Percentiles rank a stretch among this genome's conserved stretches.
These are phyloP conservation scores for Dynastes grantii DNA, from an alignment of 2,888 invertebrate species.

Conservation along the genomic window DNA sequence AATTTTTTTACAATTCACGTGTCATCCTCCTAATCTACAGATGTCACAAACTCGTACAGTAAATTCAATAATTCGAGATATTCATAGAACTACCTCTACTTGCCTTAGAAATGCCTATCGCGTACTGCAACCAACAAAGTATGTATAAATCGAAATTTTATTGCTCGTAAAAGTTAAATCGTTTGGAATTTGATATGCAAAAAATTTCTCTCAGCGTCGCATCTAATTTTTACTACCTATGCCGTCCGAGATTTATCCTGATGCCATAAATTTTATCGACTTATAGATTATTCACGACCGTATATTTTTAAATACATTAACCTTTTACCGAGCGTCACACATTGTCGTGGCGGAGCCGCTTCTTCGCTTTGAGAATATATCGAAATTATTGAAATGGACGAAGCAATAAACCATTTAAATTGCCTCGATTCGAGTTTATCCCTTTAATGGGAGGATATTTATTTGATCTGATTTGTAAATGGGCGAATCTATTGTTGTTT, in stretches of 20 bases:
- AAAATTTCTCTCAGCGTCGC: not conserved
- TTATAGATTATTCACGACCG: slow-evolving; percentile 28
- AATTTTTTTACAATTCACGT: no score
- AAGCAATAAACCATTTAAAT: no score
- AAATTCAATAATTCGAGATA: not conserved
- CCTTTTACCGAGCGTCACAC: not conserved
- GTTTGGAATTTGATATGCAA: slow-evolving; percentile 17
- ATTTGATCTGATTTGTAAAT: no score
- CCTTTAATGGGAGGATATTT: no score
- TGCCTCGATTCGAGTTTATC: no score
- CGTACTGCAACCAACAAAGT: not conserved
- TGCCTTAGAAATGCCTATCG: not conserved
- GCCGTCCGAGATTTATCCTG: not conserved
- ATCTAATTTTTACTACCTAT: not conserved
- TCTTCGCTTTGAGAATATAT: no score
- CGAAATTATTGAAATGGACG: no score
- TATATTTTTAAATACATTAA: slow-evolving; percentile 35
- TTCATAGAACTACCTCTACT: not conserved
- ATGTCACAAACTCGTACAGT: no score
- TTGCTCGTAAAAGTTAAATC: not conserved
- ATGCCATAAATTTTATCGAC: slow-evolving; percentile 16
- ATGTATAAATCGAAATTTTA: slow-evolving; percentile 2
- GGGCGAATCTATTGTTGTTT: no score
- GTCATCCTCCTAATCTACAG: no score
- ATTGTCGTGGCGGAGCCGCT: no score